Conservation (phyloP, 2,113 vertebrate species). For the Leptocoma aspasia region DNA sequence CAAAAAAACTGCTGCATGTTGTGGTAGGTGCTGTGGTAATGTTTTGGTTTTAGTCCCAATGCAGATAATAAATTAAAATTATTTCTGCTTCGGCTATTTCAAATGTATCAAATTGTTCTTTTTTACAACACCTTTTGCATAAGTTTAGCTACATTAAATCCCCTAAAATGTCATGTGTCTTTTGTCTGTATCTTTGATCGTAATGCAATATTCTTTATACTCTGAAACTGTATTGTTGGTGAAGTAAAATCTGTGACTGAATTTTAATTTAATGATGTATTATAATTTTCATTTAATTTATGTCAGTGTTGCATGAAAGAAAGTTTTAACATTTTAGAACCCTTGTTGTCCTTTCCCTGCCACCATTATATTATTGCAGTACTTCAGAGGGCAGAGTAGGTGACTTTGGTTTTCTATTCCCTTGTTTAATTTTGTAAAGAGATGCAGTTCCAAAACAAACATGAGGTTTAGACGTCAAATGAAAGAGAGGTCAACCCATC, state of each 20-base stretch:
- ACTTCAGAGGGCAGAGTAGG: not conserved
- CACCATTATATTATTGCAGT: not conserved
- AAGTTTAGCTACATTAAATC: not conserved
- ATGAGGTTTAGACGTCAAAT: not conserved
- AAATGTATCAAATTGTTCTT: not conserved
- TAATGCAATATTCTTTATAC: not conserved
- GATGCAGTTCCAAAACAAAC: not conserved
- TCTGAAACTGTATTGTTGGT: not conserved
- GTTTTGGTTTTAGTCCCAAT: constrained; percentile 14
- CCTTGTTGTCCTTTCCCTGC: not conserved
- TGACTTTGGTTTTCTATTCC: not conserved
- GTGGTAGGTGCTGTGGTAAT: too few species aligned
- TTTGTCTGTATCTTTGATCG: not conserved
- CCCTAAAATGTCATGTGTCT: not conserved
- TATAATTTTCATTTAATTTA: not conserved
- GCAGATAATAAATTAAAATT: constrained; percentile 5
- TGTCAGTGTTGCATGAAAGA: not conserved
- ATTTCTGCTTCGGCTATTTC: not conserved
- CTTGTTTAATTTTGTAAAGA: not conserved
- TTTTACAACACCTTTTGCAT: not conserved
- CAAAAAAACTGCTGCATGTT: constrained; percentile 7
- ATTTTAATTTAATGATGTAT: not conserved
- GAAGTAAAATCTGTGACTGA: not conserved
- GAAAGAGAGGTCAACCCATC: not conserved
- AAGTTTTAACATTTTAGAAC: not conserved